A percentile compares a stretch with the other conserved stretches of the same genome.
Evolutionary conservation across 2,888 invertebrate genomes (phyloP).

Genomic region (Hecatera dysodea): DNA sequence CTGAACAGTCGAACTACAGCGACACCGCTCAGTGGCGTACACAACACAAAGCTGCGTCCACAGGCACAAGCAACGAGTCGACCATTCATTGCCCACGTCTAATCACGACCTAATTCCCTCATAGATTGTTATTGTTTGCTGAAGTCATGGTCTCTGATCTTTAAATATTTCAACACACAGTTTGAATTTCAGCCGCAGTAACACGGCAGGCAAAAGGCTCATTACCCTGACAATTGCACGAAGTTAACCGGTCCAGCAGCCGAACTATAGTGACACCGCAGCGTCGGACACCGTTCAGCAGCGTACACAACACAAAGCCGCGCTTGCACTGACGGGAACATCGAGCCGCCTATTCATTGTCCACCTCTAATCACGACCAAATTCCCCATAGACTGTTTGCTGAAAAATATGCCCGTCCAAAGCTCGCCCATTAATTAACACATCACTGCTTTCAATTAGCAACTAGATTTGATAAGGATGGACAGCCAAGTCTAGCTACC

Average conservation of each 20-base stretch:
- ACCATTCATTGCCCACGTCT: conserved; percentile 38
- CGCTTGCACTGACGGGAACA: conserved; percentile 13
- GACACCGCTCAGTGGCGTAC: conserved; percentile 2
- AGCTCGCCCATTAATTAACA: conserved; percentile 24
- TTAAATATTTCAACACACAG: not conserved
- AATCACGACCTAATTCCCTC: conserved; percentile 50
- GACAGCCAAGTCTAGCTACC: conserved; percentile 13
- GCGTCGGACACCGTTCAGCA: conserved; percentile 2
- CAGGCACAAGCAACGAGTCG: conserved; percentile 19
- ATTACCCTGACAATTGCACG: too few species aligned
- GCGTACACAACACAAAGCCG: conserved; percentile 25
- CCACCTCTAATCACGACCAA: conserved; percentile 45
- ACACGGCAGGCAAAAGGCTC: too few species aligned
- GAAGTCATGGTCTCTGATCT: too few species aligned
- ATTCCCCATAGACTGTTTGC: conserved; percentile 25
- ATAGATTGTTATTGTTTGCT: not conserved
- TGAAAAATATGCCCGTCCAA: conserved; percentile 28
- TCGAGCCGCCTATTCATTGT: conserved; percentile 35
- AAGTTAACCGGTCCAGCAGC: conserved; percentile 19
- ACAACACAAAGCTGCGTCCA: conserved; percentile 27
- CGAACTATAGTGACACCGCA: conserved; percentile 8
- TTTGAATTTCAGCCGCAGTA: too few species aligned
- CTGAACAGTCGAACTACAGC: conserved; percentile 1
- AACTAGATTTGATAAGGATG: conserved; percentile 35
- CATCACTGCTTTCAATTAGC: conserved; percentile 37